Evolutionary conservation across 2,888 invertebrate species (phyloP).

Genomic region (Deilephila porcellus): DNA sequence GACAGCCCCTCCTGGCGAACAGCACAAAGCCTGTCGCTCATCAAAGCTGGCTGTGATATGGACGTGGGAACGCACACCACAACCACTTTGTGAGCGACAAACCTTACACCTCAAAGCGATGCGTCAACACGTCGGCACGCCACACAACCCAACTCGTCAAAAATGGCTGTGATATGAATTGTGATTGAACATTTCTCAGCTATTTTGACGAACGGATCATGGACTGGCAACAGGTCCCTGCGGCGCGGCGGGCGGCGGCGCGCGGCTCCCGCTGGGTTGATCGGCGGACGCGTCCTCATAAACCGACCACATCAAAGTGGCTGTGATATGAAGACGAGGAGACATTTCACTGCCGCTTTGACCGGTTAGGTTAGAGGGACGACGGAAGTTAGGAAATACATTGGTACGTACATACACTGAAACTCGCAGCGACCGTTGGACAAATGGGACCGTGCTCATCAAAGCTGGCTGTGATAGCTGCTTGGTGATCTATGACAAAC

Average conservation of each 20-base stretch:
- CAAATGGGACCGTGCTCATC: constrained; percentile 92
- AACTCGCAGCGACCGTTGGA: constrained; percentile 27
- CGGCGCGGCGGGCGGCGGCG: constrained; percentile 4
- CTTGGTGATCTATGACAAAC: constrained; percentile 90
- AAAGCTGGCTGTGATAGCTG: constrained; percentile 97
- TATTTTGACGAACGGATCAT: constrained; percentile 90
- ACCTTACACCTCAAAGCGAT: constrained; percentile 40
- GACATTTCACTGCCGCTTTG: constrained; percentile 96
- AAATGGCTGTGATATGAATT: constrained; percentile 96
- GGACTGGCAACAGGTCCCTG: constrained; percentile 44
- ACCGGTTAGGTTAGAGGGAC: constrained; percentile 87
- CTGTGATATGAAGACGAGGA: constrained; percentile 94
- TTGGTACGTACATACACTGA: neutral
- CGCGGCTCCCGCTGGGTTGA: neutral
- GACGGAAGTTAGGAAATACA: constrained; percentile 11
- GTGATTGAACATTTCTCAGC: constrained; percentile 87
- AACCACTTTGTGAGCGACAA: constrained; percentile 95
- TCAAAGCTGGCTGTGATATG: constrained; percentile 99
- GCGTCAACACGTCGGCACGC: constrained; percentile 47
- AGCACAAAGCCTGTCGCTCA: constrained; percentile 87
- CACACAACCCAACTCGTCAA: constrained; percentile 94
- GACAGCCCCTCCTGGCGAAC: constrained; percentile 26
- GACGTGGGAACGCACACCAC: constrained; percentile 88
- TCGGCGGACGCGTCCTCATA: constrained; percentile 59
- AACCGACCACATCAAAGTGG: constrained; percentile 97